Evolutionary conservation across 1,140 invertebrate species (phyloP).

Genomic region (Cydia splendana): DNA sequence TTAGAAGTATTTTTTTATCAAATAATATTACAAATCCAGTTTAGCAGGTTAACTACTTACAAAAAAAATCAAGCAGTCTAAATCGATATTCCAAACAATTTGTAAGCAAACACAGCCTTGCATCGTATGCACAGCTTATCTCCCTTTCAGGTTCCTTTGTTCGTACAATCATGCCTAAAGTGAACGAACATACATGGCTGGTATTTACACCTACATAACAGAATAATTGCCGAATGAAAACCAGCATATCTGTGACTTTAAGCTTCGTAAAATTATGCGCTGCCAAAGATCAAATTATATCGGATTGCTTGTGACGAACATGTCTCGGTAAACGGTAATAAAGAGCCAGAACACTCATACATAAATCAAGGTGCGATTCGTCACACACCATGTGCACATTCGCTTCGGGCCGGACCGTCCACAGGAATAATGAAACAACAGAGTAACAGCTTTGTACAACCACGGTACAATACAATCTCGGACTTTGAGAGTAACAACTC

Average conservation of each 20-base stretch:
- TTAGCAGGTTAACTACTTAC: background rate
- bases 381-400: conserved; percentile 44
- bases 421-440: background rate
- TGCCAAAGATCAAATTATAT: background rate
- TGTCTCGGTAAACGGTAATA: background rate
- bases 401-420: conserved; percentile 38
- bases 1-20: too few species aligned
- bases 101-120: conserved; percentile 15
- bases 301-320: background rate
- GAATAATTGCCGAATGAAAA: background rate
- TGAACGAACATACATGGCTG: conserved; percentile 5
- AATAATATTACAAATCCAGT: too few species aligned
- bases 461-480: background rate
- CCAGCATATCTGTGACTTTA: background rate
- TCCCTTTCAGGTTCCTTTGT: conserved; percentile 12
- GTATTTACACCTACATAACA: background rate
- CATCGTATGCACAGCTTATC: conserved; percentile 18
- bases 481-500: background rate
- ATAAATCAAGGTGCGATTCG: conserved; percentile 44
- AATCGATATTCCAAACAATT: conserved; percentile 7
- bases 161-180: conserved; percentile 12
- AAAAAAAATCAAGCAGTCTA: background rate
- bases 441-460: background rate
- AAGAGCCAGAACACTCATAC: conserved; percentile 26
- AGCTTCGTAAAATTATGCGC: background rate